A percentile compares a stretch with the other conserved stretches of the same genome.
Evolutionary conservation across 2,888 invertebrate species (phyloP).

Genomic region (Cantharis nigra): DNA sequence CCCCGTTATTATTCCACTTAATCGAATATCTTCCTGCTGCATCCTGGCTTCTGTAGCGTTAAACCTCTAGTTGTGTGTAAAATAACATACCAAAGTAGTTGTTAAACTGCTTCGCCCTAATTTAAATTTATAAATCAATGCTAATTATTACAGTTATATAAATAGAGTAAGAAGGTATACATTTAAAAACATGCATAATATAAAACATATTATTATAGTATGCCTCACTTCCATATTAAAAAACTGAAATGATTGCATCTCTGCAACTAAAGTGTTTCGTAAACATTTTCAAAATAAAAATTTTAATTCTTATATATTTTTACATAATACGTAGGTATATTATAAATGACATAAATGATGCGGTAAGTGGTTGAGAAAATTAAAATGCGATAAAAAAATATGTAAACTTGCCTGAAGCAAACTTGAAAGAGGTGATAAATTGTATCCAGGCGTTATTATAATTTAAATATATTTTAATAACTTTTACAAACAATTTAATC

Average conservation of each 20-base stretch:
- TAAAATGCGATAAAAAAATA: background rate
- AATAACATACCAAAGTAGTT: constrained; percentile 18
- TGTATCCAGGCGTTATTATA: background rate
- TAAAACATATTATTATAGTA: too few relatives aligned
- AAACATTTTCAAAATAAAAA: background rate
- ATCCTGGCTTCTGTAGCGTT: constrained; percentile 14
- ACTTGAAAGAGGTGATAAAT: background rate
- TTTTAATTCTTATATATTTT: background rate
- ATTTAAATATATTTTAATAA: background rate
- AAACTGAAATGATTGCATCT: background rate
- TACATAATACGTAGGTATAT: background rate
- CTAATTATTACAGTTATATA: background rate
- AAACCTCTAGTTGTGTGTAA: constrained; percentile 16
- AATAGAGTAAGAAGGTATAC: background rate
- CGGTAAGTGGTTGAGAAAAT: background rate
- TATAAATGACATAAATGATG: background rate
- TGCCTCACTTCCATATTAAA: background rate
- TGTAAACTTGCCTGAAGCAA: background rate
- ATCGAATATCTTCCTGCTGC: constrained; percentile 39
- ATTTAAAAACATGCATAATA: background rate
- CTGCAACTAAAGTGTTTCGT: background rate
- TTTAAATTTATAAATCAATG: background rate
- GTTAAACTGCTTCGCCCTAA: constrained; percentile 10
- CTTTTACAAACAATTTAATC: too few relatives aligned
- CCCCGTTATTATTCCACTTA: constrained; percentile 44